Evolutionary conservation across 1,140 invertebrate genomes (phyloP).

Genomic region (Panulirus ornatus): DNA sequence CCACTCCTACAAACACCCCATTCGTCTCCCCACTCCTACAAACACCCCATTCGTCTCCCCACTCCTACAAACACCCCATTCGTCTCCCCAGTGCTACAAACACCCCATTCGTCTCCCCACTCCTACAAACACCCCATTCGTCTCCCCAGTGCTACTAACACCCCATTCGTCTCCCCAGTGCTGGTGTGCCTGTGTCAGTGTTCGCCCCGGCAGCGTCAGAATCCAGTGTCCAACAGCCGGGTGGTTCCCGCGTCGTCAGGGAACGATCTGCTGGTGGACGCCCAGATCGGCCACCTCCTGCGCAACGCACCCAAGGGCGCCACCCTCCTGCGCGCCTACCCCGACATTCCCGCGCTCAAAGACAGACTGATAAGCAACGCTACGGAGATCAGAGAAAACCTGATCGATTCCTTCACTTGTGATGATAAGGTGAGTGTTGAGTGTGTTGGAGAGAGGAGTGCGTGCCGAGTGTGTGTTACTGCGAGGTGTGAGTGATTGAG

Average conservation of each 20-base stretch:
- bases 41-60: not conserved
- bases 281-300: slow-evolving; percentile 17
- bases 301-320: not conserved
- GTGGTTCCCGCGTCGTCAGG: not conserved
- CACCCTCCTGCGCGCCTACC: not conserved
- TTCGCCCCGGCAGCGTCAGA: not conserved
- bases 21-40: not conserved
- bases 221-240: not conserved
- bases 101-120: not conserved
- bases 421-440: slow-evolving; percentile 7
- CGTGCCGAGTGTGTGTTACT: not conserved
- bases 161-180: not conserved
- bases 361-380: slow-evolving; percentile 21
- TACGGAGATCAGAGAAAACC: slow-evolving; percentile 3
- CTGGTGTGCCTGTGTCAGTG: not conserved
- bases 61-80: too few species aligned
- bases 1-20: not conserved
- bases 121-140: not conserved
- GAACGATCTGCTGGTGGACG: slow-evolving; percentile 16
- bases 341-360: not conserved
- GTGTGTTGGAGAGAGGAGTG: too few species aligned
- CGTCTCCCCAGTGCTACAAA: too few species aligned
- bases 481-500: not conserved
- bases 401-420: slow-evolving; percentile 58
- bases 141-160: not conserved